Evolutionary conservation across 1,140 invertebrate species (phyloP).

Genomic region (Drosophila tropicalis): DNA sequence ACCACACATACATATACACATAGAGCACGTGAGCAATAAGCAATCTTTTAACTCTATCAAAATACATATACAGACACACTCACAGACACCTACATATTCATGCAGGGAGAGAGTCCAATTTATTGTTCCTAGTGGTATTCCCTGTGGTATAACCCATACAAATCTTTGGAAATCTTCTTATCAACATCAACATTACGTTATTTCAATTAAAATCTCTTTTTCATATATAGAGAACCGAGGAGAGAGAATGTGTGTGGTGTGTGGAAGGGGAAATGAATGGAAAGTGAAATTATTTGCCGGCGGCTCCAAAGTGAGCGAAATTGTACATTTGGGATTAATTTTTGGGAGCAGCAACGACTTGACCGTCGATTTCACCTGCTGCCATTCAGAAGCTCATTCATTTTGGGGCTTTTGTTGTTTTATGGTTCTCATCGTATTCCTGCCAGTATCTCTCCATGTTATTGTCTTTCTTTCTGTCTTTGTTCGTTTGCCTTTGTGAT

Average conservation of each 20-base stretch:
- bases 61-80: constrained; percentile 2
- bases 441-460: constrained; percentile 57
- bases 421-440: constrained; percentile 44
- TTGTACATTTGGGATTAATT: constrained; percentile 73
- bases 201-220: constrained; percentile 69
- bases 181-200: constrained; percentile 55
- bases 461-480: constrained; percentile 41
- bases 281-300: constrained; percentile 25
- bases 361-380: constrained; percentile 30
- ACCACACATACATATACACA: background rate
- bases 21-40: background rate
- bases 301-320: constrained; percentile 40
- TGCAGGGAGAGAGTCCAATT: too few relatives aligned
- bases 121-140: constrained; percentile 2
- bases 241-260: background rate
- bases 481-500: background rate
- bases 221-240: background rate
- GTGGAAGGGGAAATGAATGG: background rate
- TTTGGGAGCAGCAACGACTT: constrained; percentile 26
- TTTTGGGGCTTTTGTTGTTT: constrained; percentile 65
- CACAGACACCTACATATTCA: too few relatives aligned
- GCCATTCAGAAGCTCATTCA: constrained; percentile 53
- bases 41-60: constrained; percentile 19
- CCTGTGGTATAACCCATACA: constrained; percentile 27
- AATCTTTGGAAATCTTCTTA: constrained; percentile 55